These are phyloP conservation scores for Ptychadena robeensis DNA, from an alignment of 2,797 vertebrate species.

Conservation along the genomic window DNA sequence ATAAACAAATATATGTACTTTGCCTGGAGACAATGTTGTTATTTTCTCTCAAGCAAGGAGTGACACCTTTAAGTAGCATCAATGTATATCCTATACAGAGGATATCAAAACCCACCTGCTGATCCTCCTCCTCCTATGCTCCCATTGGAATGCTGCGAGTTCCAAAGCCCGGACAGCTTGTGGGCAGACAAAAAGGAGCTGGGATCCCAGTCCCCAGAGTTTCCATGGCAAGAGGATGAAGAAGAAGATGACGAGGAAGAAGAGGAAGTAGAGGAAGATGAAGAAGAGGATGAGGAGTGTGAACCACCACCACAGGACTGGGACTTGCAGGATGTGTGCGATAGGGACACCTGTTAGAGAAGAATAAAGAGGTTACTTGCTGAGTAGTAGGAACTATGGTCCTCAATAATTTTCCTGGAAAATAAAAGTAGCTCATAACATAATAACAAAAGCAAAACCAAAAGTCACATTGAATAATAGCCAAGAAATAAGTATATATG, in stretches of 20 bases:
- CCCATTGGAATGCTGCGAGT: slow-evolving; percentile 76
- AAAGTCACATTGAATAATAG: no score
- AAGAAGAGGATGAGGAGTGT: slow-evolving; percentile 79
- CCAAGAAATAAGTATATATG: no score
- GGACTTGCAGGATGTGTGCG: slow-evolving; percentile 93
- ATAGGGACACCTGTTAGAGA: slow-evolving; percentile 89
- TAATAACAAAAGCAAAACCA: background rate
- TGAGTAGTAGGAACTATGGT: background rate
- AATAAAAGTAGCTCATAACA: background rate
- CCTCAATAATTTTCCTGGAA: no score
- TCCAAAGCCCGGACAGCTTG: slow-evolving; percentile 98
- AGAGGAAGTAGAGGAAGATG: slow-evolving; percentile 91
- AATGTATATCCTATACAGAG: background rate
- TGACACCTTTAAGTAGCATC: no score
- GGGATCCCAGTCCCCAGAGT: slow-evolving; percentile 97
- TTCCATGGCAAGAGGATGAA: slow-evolving; percentile 83
- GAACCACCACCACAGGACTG: slow-evolving; percentile 94
- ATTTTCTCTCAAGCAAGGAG: no score
- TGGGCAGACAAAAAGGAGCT: slow-evolving; percentile 98
- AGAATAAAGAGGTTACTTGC: slow-evolving; percentile 12
- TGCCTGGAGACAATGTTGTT: no score
- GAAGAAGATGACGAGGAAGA: slow-evolving; percentile 81
- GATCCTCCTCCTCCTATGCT: slow-evolving; percentile 14
- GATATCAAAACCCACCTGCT: slow-evolving; percentile 14
- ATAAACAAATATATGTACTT: no score